Base-by-base conservation (phyloP, 2,888 invertebrate genomes). In the Sinotaia quadrata region DNA sequence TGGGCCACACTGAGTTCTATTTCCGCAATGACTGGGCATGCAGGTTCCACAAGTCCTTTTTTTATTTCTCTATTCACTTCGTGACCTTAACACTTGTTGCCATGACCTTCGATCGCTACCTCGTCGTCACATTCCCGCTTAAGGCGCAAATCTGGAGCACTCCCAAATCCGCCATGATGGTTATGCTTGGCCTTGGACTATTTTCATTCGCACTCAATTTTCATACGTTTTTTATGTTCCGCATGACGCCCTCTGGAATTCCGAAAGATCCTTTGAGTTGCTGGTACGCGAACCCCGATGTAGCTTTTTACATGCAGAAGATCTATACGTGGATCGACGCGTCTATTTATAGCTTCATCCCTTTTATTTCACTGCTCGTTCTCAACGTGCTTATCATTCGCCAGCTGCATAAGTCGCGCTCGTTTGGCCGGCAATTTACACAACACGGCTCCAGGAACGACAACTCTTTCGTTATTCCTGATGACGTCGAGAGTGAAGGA, bases 321-420 rank as follows among this genome's bases (percentile, higher is more conserved):
- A 31, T 71, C 37, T 74, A 63, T 61, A 63, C 74, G 0, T 74
- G 71, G 74, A 71, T 74, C 21, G 74, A 74, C 21, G 66, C 70
- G 15, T 54, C 69, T 15, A 52, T 74, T 31, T 74, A 74, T 44
- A 71, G 71, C 52, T 74, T 74, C 66, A 63, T 71, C 18, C 74
- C 74, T 8, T 36, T 69, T 18, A 37, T 58, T 8, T 44, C 61
- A 12, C 67, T 71, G 21, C 69, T 71, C 51, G 56, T 69, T 8
- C 51, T 74, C 29, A 74, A 74, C 52, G 44, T 71, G 10, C 63
- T 67, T 21, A 71, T 74, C 49, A 67, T 74, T 56, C 24, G 27
- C 7, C 57, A 67, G 33, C 4, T 69, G 34, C 59, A n/a, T 27
- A 56, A 51, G 27, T 62, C 69, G 18, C 41, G 34, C 15, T 58